phyloP scores from a whole-genome alignment of 2,888 invertebrate species.

The Orthosia gracilis region DNA sequence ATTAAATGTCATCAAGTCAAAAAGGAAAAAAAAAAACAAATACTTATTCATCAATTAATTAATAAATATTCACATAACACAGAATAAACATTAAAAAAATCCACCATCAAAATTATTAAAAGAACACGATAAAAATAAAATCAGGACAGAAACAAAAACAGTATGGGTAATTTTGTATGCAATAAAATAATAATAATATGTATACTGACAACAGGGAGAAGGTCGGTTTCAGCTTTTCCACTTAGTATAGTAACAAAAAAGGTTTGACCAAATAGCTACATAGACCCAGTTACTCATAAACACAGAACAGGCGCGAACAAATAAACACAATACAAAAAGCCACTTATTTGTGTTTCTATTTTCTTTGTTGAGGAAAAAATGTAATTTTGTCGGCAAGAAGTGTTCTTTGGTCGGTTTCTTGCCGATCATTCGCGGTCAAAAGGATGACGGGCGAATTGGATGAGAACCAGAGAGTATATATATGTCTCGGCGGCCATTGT shows the following conservation, averaged over 20 bases:
- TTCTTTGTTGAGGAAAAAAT: slow-evolving; percentile 65
- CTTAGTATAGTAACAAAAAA: not conserved
- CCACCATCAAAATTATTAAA: too few species aligned
- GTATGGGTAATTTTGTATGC: too few species aligned
- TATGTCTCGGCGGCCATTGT: too few species aligned
- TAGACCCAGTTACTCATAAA: slow-evolving; percentile 26
- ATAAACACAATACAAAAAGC: slow-evolving; percentile 65
- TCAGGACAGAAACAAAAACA: too few species aligned
- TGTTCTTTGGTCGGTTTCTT: slow-evolving; percentile 63
- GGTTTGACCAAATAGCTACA: not conserved
- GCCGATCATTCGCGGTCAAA: slow-evolving; percentile 69
- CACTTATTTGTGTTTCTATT: slow-evolving; percentile 70
- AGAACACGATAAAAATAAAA: too few species aligned
- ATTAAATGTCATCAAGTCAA: too few species aligned
- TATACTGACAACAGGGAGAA: not conserved
- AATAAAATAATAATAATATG: too few species aligned
- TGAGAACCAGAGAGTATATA: slow-evolving; percentile 37
- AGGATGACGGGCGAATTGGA: slow-evolving; percentile 57
- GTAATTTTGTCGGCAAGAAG: slow-evolving; percentile 67
- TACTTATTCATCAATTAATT: too few species aligned
- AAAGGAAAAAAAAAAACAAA: too few species aligned
- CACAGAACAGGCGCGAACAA: slow-evolving; percentile 55
- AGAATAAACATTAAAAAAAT: too few species aligned
- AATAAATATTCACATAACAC: too few species aligned
- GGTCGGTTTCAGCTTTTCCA: not conserved